Evolutionary conservation across 2,888 invertebrate genomes (phyloP).

Genomic region (Camptogramma bilineatum): DNA sequence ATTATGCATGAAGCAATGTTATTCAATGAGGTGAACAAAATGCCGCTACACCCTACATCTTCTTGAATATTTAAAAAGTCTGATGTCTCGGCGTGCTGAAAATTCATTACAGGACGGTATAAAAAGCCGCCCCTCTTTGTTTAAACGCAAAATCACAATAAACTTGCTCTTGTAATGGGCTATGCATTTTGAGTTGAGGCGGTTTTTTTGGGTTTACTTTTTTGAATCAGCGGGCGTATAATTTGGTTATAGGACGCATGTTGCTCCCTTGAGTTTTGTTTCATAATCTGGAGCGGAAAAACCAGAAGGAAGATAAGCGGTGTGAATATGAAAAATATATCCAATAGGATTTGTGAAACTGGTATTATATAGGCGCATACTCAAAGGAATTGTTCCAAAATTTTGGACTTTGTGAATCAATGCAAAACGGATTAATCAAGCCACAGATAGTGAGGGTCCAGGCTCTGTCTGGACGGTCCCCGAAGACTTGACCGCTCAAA

Average conservation of each 20-base stretch:
- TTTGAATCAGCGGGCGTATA: constrained; percentile 55
- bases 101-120: constrained; percentile 75
- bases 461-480: constrained; percentile 50
- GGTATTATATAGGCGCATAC: not conserved
- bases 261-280: constrained; percentile 27
- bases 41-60: constrained; percentile 65
- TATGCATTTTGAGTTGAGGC: constrained; percentile 71
- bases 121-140: constrained; percentile 79
- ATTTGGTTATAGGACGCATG: constrained; percentile 37
- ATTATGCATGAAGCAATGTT: constrained; percentile 82
- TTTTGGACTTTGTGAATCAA: constrained; percentile 38
- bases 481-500: constrained; percentile 48
- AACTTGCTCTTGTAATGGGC: constrained; percentile 76
- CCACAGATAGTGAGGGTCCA: constrained; percentile 39
- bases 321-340: not conserved
- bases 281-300: constrained; percentile 25
- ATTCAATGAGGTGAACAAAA: constrained; percentile 81
- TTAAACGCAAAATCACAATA: constrained; percentile 83
- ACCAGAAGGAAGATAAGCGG: not conserved
- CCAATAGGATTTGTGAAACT: not conserved
- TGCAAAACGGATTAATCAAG: constrained; percentile 53
- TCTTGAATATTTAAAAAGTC: constrained; percentile 74
- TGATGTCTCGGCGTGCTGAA: constrained; percentile 69
- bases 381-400: constrained; percentile 3
- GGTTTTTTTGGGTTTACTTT: constrained; percentile 56